Evolutionary conservation across 2,113 vertebrate genomes (phyloP), one percentile per base, ranked within the genome.

Genomic region (Corythoichthys intestinalis): DNA sequence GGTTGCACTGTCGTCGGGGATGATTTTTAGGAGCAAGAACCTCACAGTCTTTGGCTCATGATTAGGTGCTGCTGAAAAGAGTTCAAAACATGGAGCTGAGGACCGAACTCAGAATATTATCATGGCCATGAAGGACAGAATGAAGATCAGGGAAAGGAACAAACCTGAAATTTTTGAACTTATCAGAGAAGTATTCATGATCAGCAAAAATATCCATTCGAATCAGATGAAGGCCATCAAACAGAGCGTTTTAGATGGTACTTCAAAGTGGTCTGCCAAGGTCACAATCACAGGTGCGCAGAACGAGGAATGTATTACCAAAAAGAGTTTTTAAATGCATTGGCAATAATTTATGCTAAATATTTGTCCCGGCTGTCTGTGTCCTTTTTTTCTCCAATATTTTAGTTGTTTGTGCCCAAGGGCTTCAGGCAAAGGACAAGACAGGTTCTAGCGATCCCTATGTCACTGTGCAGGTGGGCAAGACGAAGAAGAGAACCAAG

Each of bases 51-150:
- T 37, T 48, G 3, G 37, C 10, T 14, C 64, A 54, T 56, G 9
- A 64, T 54, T 74, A 99, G 97, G 97, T 41, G 97, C 97, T 69
- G 97, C 97, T 0, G 97, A 99, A 88, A 99, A 99, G 87, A 95
- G 96, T 84, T 99, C 91, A 0, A 99, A 99, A 78, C 96, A 99
- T 56, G 97, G 97, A 69, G 96, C 97, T 0, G 97, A 98, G 83
- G 97, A 99, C 75, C 89, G 96, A 20, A 99, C 97, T 0, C 96
- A 99, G 84, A 99, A 99, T 83, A 97, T 99, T 74, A 99, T 99
- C 84, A 99, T 98, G 97, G 96, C 97, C 66, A 96, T 99, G 97
- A 99, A 99, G 83, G 97, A 99, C 87, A 94, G 97, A 62, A 99
- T 99, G 97, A 99, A 99, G 84, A 99, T 99, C 78, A 89, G 97